Percentiles rank a stretch among this genome's conserved stretches.
These are phyloP conservation scores for Sandelia bainsii DNA, from an alignment of 2,797 vertebrate genomes.

Conservation along the genomic window DNA sequence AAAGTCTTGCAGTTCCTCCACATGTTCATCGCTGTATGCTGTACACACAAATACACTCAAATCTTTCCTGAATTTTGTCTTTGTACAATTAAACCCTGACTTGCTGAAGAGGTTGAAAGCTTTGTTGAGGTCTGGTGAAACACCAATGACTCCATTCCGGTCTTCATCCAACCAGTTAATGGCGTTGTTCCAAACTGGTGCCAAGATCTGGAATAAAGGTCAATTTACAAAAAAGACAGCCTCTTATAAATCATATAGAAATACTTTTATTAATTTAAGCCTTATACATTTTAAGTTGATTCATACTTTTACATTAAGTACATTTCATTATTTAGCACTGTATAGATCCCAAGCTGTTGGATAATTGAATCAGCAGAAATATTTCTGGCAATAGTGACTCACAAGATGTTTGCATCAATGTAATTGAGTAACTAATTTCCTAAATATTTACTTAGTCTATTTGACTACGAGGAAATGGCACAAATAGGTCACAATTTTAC, in stretches of 20 bases:
- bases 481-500: background rate
- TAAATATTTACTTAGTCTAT: too few relatives aligned
- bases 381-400: background rate
- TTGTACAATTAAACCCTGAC: constrained; percentile 65
- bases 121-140: constrained; percentile 8
- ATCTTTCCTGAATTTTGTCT: constrained; percentile 69
- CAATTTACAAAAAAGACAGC: background rate
- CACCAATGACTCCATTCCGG: constrained; percentile 77
- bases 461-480: background rate
- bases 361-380: background rate
- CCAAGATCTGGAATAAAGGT: constrained; percentile 54
- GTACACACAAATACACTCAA: constrained; percentile 84
- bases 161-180: constrained; percentile 84
- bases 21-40: constrained; percentile 71
- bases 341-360: too few relatives aligned
- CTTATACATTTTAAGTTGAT: too few relatives aligned
- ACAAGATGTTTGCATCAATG: background rate
- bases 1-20: constrained; percentile 83
- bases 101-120: constrained; percentile 40
- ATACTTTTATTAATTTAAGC: background rate
- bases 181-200: constrained; percentile 81
- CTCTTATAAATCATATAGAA: background rate
- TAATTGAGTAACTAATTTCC: too few relatives aligned
- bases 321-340: background rate
- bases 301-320: too few relatives aligned